phyloP scores from a whole-genome alignment of 2,113 vertebrate genomes.

The Motacilla alba region DNA sequence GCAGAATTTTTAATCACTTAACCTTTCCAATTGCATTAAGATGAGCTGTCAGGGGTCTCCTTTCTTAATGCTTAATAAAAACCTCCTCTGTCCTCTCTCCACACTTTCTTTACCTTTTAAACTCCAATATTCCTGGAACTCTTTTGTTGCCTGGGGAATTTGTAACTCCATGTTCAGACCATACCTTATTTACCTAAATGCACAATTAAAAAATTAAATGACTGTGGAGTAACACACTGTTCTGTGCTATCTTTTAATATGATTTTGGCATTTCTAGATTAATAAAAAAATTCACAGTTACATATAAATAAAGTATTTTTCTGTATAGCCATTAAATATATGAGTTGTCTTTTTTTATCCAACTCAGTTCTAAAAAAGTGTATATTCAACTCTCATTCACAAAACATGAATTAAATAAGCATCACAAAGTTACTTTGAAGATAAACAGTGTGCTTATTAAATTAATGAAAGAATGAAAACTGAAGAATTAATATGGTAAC shows the following conservation, averaged over 20 bases:
- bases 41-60: neutral
- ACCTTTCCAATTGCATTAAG: constrained; percentile 26
- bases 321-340: neutral
- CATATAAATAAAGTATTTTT: neutral
- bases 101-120: neutral
- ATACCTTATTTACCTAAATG: neutral
- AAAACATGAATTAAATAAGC: neutral
- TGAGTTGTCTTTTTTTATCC: neutral
- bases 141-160: neutral
- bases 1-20: constrained; percentile 28
- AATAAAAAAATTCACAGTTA: neutral
- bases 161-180: neutral
- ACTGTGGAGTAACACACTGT: neutral
- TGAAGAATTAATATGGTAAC: neutral
- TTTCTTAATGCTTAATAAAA: constrained; percentile 19
- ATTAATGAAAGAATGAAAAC: neutral
- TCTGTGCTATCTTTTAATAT: neutral
- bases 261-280: neutral
- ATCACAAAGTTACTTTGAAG: neutral
- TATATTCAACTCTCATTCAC: neutral
- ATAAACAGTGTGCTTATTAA: neutral
- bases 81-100: neutral
- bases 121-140: neutral
- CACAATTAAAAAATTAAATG: neutral
- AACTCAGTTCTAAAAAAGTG: neutral